Conservation (phyloP, 2,888 invertebrate species). For the Caenorhabditis sp. region DNA sequence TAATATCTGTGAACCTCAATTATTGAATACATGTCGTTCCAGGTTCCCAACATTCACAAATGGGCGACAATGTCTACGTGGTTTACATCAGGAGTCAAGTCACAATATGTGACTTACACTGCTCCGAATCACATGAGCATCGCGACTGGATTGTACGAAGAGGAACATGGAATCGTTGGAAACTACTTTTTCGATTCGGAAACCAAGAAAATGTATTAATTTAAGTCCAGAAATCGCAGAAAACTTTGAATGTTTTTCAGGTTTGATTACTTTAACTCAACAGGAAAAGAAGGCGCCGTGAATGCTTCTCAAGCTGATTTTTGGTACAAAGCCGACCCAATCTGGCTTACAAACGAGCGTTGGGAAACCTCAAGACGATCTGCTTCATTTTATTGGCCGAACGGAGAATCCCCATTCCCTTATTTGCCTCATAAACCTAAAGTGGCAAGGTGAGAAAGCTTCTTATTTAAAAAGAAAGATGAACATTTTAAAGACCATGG, state of each 20-base stretch:
- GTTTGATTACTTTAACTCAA: conserved; percentile 72
- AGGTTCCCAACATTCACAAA: conserved; percentile 72
- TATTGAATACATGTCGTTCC: background rate
- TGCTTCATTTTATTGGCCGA: conserved; percentile 73
- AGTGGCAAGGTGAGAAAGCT: conserved; percentile 45
- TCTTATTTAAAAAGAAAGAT: background rate
- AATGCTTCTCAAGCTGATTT: conserved; percentile 60
- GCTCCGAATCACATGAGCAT: conserved; percentile 77
- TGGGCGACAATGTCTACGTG: conserved; percentile 70
- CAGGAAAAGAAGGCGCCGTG: conserved; percentile 63
- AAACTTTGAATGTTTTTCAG: conserved; percentile 49
- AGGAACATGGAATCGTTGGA: conserved; percentile 74
- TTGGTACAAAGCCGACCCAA: conserved; percentile 71
- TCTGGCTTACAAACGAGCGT: conserved; percentile 73
- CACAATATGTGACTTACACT: conserved; percentile 72
- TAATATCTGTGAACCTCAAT: background rate
- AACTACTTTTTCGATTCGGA: conserved; percentile 74
- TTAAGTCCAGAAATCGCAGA: background rate
- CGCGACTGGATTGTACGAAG: conserved; percentile 72
- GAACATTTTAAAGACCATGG: conserved; percentile 62
- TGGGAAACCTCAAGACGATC: conserved; percentile 60
- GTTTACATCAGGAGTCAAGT: conserved; percentile 70
- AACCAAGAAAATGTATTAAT: conserved; percentile 54
- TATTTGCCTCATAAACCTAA: conserved; percentile 62
- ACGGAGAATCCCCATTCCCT: conserved; percentile 68